Evolutionary conservation across 2,113 vertebrate species (phyloP).

Genomic region (Coracopsis vasa): DNA sequence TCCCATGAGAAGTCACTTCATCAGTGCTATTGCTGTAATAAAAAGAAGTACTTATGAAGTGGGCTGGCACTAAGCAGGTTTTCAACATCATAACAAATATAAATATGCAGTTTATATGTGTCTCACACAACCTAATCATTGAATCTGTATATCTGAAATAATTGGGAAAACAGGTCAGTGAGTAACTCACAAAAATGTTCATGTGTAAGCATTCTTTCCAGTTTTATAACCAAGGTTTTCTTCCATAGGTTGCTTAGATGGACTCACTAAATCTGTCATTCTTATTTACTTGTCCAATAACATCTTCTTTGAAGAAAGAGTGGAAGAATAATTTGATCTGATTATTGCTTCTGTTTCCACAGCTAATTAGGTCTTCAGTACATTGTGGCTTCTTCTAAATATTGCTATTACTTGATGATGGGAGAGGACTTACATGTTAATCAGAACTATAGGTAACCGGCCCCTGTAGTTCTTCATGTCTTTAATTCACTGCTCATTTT

Average conservation of each 20-base stretch:
- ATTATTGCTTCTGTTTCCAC: not conserved
- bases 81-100: not conserved
- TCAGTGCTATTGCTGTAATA: not conserved
- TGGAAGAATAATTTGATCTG: not conserved
- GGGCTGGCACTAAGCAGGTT: not conserved
- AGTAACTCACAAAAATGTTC: not conserved
- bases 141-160: not conserved
- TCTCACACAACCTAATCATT: not conserved
- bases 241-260: not conserved
- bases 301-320: not conserved
- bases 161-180: not conserved
- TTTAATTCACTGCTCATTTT: not conserved
- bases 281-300: not conserved
- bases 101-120: not conserved
- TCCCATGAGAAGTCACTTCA: slow-evolving; percentile 18
- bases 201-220: not conserved
- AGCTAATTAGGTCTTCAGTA: not conserved
- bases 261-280: not conserved
- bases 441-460: not conserved
- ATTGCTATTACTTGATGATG: not conserved
- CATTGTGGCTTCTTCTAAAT: not conserved
- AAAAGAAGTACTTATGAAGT: slow-evolving; percentile 2
- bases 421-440: not conserved
- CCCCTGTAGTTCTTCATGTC: not conserved
- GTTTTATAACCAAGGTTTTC: not conserved